Base-by-base conservation (phyloP, 2,888 invertebrate genomes). In the Spicauda simplicius region DNA sequence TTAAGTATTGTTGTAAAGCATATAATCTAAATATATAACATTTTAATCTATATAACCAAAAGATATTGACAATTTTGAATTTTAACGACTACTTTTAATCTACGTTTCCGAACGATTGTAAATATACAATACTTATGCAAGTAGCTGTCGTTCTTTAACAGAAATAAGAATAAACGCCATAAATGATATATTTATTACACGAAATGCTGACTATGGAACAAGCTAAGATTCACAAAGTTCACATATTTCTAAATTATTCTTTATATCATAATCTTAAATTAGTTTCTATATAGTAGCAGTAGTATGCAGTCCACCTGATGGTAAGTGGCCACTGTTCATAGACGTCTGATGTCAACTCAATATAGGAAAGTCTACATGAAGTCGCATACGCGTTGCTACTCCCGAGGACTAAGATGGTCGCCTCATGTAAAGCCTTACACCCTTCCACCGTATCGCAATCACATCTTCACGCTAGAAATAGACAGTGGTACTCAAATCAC, bases 131-230 rank as follows among this genome's bases (percentile, higher is more conserved):
- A 3, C 33, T 33, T 33, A 33, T 33, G 33, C 10, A 33, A 10
- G 33, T 33, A 33, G 33, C 33, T 33, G 33, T 33, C 33, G 33
- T 33, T 37, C 45, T 48, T 20, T n/a, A 37, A 64, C 58, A 58
- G 30, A 58, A 58, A 64, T 58, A 64, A 52, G 25, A 45, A 53
- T 41, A 52, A 64, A 58, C 58, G 37, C 64, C 41, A 58, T 53
- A 65, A 65, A 54, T 59, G 65, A 45, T 59, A 59, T 65, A 65
- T 65, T 65, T 65, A 54, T 60, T 60, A 65, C 41, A 65, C 54
- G 20, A 48, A 59, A 54, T 59, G 54, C 59, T 45, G 64, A 71
- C 68, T 71, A 68, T 68, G 68, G 71, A 75, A 76, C 74, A 74
- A 75, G 73, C 70, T 70, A 71, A 70, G 25, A 25, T 68, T 56